Evolutionary conservation across 2,113 vertebrate genomes (phyloP).

Genomic region (Formicarius rufipectus): DNA sequence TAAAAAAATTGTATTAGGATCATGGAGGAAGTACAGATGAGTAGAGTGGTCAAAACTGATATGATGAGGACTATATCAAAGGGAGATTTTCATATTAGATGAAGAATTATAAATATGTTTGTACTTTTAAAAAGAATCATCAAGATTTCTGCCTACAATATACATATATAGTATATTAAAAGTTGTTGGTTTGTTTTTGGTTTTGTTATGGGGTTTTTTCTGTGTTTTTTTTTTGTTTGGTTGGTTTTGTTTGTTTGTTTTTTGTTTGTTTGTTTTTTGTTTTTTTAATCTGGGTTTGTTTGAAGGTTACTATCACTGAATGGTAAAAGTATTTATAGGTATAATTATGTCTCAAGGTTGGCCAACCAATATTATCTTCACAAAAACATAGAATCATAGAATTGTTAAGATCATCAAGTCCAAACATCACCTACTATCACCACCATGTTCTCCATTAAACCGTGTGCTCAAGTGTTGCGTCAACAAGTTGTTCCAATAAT

Average conservation of each 20-base stretch:
- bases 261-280: too few relatives aligned
- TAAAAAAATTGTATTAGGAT: neutral
- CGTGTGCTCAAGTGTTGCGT: too few relatives aligned
- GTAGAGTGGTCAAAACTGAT: neutral
- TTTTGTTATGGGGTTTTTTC: too few relatives aligned
- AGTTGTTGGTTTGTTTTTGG: too few relatives aligned
- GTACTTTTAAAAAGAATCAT: neutral
- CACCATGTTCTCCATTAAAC: neutral
- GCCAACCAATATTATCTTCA: neutral
- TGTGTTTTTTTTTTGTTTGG: too few relatives aligned
- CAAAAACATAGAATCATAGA: neutral
- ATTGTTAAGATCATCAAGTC: fast-evolving
- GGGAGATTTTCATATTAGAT: neutral
- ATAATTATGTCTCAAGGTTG: neutral
- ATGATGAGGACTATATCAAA: neutral
- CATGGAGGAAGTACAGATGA: neutral
- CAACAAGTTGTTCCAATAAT: neutral
- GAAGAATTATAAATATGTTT: neutral
- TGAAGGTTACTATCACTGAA: neutral
- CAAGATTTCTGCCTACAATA: neutral
- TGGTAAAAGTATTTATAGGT: neutral
- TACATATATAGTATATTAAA: neutral
- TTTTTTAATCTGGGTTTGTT: neutral
- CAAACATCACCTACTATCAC: neutral
- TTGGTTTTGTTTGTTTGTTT: too few relatives aligned